These are phyloP conservation scores for Menura novaehollandiae DNA, from an alignment of 2,113 vertebrate species.

Conservation along the genomic window DNA sequence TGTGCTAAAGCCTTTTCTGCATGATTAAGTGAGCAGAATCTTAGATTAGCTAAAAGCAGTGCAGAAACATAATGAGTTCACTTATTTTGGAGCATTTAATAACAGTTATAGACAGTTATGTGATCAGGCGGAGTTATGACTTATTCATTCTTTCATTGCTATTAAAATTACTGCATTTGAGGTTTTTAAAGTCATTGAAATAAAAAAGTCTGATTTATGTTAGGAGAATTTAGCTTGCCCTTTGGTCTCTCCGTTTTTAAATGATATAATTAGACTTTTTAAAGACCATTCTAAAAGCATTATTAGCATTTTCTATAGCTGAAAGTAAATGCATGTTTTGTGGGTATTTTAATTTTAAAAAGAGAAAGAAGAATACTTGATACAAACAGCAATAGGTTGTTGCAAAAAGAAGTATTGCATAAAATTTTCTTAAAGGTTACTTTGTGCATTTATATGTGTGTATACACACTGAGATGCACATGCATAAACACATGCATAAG, in stretches of 20 bases:
- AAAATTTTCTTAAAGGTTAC: constrained; percentile 71
- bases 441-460: constrained; percentile 18
- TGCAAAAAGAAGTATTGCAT: constrained; percentile 70
- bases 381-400: constrained; percentile 79
- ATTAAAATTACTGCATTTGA: constrained; percentile 87
- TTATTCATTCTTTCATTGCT: constrained; percentile 87
- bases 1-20: constrained; percentile 78
- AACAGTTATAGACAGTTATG: constrained; percentile 89
- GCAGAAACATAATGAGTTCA: constrained; percentile 85
- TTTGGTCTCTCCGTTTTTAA: constrained; percentile 91
- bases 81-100: constrained; percentile 87
- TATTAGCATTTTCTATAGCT: constrained; percentile 86
- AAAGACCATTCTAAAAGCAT: constrained; percentile 95
- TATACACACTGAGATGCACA: neutral
- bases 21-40: constrained; percentile 85
- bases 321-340: constrained; percentile 86
- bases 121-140: constrained; percentile 86
- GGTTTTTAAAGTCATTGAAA: constrained; percentile 85
- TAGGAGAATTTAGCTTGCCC: constrained; percentile 91
- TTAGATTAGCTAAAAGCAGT: constrained; percentile 84
- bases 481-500: constrained; percentile 21
- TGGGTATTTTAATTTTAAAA: constrained; percentile 84
- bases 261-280: constrained; percentile 95
- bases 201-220: constrained; percentile 93
- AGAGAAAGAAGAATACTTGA: constrained; percentile 80